Conservation (phyloP, 2,797 vertebrate species). For the Periophthalmus magnuspinnatus region DNA sequence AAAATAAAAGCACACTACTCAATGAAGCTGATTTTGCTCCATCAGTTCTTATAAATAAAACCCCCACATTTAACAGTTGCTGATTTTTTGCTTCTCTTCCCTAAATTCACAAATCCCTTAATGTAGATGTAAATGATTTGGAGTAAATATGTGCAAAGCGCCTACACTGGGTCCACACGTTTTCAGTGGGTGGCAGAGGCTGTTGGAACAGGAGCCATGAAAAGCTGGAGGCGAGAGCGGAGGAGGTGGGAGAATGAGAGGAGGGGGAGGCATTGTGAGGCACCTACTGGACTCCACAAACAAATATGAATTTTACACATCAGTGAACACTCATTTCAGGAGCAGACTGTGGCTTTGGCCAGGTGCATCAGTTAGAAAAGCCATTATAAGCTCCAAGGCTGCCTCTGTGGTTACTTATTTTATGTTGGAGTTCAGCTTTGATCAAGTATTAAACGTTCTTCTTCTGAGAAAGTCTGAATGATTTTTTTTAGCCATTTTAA, state of each 20-base stretch:
- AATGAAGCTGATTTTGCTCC: not conserved
- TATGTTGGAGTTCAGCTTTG: not conserved
- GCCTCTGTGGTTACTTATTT: not conserved
- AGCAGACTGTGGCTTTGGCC: not conserved
- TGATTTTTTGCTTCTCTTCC: not conserved
- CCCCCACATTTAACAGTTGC: not conserved
- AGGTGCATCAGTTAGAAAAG: not conserved
- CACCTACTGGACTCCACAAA: constrained; percentile 39
- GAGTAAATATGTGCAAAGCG: constrained; percentile 40
- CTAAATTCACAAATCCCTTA: constrained; percentile 3
- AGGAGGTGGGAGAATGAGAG: constrained; percentile 64
- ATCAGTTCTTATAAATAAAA: not conserved
- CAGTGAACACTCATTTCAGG: constrained; percentile 11
- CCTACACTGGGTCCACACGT: constrained; percentile 62
- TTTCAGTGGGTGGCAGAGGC: constrained; percentile 72
- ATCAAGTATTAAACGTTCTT: not conserved
- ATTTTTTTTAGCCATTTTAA: not conserved
- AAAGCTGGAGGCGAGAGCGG: constrained; percentile 67
- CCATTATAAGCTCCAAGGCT: not conserved
- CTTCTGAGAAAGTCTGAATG: not conserved
- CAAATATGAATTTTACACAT: constrained; percentile 29
- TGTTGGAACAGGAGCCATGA: constrained; percentile 64
- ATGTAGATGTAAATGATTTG: constrained; percentile 28
- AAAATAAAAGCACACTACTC: not conserved
- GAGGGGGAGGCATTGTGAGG: constrained; percentile 50